Conservation (phyloP, 2,888 invertebrate genomes). For the Torymus aiolomorphi region DNA sequence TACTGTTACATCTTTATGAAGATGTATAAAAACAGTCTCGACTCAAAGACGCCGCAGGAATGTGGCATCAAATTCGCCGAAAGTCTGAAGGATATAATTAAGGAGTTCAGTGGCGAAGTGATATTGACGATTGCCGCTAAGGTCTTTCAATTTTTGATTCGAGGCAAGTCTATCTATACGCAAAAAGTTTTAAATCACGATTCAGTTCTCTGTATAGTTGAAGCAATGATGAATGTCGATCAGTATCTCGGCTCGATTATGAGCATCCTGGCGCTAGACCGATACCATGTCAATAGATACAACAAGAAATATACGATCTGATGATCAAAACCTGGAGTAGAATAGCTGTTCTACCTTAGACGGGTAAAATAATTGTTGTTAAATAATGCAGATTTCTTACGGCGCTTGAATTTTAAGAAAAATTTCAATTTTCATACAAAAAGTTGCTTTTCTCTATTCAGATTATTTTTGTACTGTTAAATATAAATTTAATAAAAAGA, state of each 20-base stretch:
- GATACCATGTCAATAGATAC: background rate
- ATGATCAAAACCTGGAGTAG: background rate
- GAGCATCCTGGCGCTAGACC: background rate
- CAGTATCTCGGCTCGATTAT: slow-evolving; percentile 4
- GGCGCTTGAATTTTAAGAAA: too few species aligned
- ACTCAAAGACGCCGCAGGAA: background rate
- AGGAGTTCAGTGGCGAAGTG: background rate
- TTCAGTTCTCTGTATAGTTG: background rate
- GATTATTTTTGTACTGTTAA: too few species aligned
- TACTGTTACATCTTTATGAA: background rate
- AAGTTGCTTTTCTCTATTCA: too few species aligned
- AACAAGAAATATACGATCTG: slow-evolving; percentile 8
- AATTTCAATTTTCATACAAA: too few species aligned
- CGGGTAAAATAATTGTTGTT: too few species aligned
- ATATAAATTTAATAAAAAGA: too few species aligned
- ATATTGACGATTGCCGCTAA: background rate
- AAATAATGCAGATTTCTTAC: too few species aligned
- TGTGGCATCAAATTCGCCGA: background rate
- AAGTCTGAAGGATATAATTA: background rate
- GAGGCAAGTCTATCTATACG: background rate
- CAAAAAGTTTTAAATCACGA: background rate
- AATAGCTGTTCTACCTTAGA: background rate
- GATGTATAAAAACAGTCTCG: background rate
- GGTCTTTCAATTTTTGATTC: too few species aligned
- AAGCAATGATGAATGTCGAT: slow-evolving; percentile 16